Evolutionary conservation across 2,797 vertebrate species (phyloP), one percentile per base, ranked within the genome.

Genomic region (Sebastes hubbsi): DNA sequence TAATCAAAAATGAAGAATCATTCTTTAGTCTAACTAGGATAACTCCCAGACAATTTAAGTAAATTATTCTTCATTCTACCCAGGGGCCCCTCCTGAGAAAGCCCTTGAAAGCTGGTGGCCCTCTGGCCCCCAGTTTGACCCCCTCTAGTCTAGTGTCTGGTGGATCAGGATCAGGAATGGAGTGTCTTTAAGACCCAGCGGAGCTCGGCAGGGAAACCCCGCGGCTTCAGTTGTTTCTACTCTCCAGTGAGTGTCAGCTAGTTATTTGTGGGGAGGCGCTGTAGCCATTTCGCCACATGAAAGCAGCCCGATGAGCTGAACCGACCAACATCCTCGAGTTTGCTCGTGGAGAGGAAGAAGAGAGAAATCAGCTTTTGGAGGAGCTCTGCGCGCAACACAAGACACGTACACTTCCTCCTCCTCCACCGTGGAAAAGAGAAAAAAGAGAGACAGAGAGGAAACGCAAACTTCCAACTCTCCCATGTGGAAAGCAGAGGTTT

Each of bases 211-310:
- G 93, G 93, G 92, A 93, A 92, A 87, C 93, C 93, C 94, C 94
- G 88, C 93, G 90, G 91, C 93, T 93, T 85, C 83, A 92, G 90
- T 95, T 94, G 94, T 92, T 91, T 94, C 88, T 94, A 92, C 94
- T 95, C 94, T 94, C 90, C 86, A 38, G 36, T 1, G 93, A 94
- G 93, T 93, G 94, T 94, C 92, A 83, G 94, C 94, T 88, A 91
- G 93, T 96, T 94, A 93, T 95, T 95, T 95, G 93, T 89, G 93
- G 95, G 95, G 91, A 94, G 95, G 95, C 95, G 95, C 95, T 95
- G 94, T 89, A 92, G 95, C 94, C 94, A 93, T 94, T 95, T 94
- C 94, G 82, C 94, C 94, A 93, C 95, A 94, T 95, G 91, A 95
- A 91, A 94, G 91, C 86, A 94, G 91, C 86, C 91, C 89, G 92